Conservation (phyloP, 2,888 invertebrate species). For the Antheraea assamensis region DNA sequence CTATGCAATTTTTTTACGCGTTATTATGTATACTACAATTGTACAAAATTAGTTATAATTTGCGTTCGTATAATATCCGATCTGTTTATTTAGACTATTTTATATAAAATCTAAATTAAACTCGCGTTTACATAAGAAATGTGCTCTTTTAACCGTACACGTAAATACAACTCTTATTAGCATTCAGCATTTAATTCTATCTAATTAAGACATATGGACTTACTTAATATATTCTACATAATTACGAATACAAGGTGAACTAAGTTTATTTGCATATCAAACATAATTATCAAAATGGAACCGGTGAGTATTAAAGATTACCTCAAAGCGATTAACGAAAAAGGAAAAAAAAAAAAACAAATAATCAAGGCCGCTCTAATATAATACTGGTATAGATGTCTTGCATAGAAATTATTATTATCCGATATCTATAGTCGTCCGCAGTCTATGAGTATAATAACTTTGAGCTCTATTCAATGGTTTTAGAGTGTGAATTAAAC, state of each 20-base stretch:
- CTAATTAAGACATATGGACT: not conserved
- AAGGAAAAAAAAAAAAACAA: not conserved
- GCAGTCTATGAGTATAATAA: not conserved
- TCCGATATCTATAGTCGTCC: conserved; percentile 16
- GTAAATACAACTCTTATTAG: not conserved
- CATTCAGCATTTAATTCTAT: not conserved
- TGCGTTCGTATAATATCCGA: too few relatives aligned
- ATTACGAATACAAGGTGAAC: conserved; percentile 31
- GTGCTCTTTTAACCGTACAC: not conserved
- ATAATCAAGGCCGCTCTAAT: conserved; percentile 12
- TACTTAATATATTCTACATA: not conserved
- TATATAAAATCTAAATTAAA: too few relatives aligned
- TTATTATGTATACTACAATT: too few relatives aligned
- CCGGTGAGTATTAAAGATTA: not conserved
- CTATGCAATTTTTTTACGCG: too few relatives aligned
- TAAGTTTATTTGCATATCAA: conserved; percentile 19
- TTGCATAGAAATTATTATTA: conserved; percentile 18
- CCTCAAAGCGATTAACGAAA: not conserved
- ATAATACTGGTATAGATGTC: conserved; percentile 10
- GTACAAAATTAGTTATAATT: too few relatives aligned
- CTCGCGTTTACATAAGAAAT: too few relatives aligned
- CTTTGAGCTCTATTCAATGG: conserved; percentile 4
- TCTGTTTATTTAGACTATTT: too few relatives aligned
- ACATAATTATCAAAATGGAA: conserved; percentile 5
- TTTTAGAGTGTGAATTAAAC: conserved; percentile 10